Conservation (phyloP, 2,113 vertebrate species). For the Myotis davidii region DNA sequence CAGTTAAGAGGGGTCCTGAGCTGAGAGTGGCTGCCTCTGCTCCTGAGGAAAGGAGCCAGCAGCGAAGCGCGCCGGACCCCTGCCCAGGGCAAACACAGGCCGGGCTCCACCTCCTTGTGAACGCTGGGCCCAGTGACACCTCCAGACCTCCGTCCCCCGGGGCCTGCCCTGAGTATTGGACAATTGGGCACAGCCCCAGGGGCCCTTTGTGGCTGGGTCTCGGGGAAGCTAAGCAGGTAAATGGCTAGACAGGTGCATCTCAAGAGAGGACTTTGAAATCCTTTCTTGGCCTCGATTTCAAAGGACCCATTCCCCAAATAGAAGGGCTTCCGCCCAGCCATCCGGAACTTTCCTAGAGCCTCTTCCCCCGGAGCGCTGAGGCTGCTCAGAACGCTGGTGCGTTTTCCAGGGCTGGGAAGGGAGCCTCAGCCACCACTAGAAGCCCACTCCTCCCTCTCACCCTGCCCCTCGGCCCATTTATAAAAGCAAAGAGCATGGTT, state of each 20-base stretch:
- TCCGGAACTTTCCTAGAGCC: neutral
- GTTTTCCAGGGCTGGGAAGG: neutral
- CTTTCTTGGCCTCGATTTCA: neutral
- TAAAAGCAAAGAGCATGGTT: neutral
- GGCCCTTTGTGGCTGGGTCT: accelerated
- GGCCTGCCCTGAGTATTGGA: neutral
- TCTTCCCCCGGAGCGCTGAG: neutral
- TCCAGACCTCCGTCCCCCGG: accelerated
- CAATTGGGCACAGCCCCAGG: neutral
- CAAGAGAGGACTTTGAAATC: neutral
- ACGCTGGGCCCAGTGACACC: neutral
- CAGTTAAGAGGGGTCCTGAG: neutral
- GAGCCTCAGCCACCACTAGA: neutral
- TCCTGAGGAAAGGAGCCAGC: neutral
- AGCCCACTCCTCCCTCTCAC: neutral
- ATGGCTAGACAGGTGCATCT: neutral
- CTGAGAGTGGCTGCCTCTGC: neutral
- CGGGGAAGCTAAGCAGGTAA: neutral
- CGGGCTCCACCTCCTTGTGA: neutral
- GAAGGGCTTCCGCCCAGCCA: neutral
- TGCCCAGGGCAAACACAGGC: accelerated
- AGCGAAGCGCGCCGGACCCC: neutral
- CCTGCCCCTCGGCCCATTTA: neutral
- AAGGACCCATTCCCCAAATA: neutral
- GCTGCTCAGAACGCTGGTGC: neutral